These are phyloP conservation scores for Prionace glauca DNA, from an alignment of 2,797 vertebrate species.

Conservation along the genomic window DNA sequence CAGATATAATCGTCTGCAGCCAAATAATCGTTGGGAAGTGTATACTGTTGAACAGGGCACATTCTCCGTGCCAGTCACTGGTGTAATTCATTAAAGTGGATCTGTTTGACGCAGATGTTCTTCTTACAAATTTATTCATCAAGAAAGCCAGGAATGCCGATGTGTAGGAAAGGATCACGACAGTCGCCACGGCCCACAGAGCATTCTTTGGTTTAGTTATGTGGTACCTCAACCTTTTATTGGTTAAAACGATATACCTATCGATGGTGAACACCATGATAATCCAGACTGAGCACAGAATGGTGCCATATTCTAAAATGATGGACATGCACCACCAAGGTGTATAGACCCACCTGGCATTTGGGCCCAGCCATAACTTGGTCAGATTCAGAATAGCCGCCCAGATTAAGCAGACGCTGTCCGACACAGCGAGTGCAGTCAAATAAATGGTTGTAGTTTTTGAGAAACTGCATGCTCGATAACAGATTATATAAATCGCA, in stretches of 20 bases:
- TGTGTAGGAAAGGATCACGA: background rate
- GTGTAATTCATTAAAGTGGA: background rate
- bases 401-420: conserved; percentile 30
- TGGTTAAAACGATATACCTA: conserved; percentile 11
- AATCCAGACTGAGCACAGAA: conserved; percentile 31
- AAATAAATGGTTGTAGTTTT: conserved; percentile 37
- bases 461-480: background rate
- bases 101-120: background rate
- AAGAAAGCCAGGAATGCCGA: background rate
- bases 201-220: conserved; percentile 14
- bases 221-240: background rate
- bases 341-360: background rate
- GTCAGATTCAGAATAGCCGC: conserved; percentile 28
- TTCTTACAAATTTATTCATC: background rate
- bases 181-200: background rate
- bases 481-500: background rate
- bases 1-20: background rate
- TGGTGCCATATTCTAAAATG: conserved; percentile 23
- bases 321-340: conserved; percentile 10
- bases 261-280: conserved; percentile 36
- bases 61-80: background rate
- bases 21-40: background rate
- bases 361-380: conserved; percentile 20
- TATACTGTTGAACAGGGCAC: background rate
- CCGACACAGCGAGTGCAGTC: conserved; percentile 28